Conservation (phyloP, 2,797 vertebrate species). For the Sebastes iracundus region DNA sequence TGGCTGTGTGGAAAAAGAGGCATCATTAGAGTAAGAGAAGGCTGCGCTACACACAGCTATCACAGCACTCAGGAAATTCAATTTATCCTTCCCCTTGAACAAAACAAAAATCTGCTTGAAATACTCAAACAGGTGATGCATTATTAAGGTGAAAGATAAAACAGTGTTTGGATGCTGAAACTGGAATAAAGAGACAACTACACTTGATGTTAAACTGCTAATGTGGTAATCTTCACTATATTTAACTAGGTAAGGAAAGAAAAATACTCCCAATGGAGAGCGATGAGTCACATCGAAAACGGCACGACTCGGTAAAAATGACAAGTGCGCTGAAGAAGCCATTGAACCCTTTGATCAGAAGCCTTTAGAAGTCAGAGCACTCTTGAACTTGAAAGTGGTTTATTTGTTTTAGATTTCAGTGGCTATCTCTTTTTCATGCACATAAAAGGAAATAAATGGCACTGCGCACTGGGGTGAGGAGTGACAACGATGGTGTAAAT, state of each 20-base stretch:
- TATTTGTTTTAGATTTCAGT: slow-evolving; percentile 64
- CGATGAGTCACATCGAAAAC: slow-evolving; percentile 37
- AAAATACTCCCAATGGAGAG: background rate
- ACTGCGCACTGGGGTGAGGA: slow-evolving; percentile 9
- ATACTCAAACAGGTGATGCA: slow-evolving; percentile 33
- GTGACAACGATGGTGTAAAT: slow-evolving; percentile 46
- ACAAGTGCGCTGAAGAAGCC: slow-evolving; percentile 55
- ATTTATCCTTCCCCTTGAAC: slow-evolving; percentile 40
- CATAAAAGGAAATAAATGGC: slow-evolving; percentile 60
- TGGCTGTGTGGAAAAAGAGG: slow-evolving; percentile 35
- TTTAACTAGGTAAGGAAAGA: slow-evolving; percentile 11
- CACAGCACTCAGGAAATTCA: slow-evolving; percentile 47
- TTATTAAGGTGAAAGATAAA: slow-evolving; percentile 35
- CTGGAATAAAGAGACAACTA: background rate
- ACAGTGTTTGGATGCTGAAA: slow-evolving; percentile 6
- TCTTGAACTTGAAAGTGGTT: slow-evolving; percentile 62
- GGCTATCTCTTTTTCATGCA: slow-evolving; percentile 57
- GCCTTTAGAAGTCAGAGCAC: slow-evolving; percentile 66
- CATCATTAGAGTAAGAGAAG: slow-evolving; percentile 57
- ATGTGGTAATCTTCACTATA: slow-evolving; percentile 5
- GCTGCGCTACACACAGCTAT: slow-evolving; percentile 31
- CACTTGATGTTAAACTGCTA: background rate
- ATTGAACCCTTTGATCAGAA: slow-evolving; percentile 65
- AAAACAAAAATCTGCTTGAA: slow-evolving; percentile 39
- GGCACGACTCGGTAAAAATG: slow-evolving; percentile 49